These are phyloP conservation scores for Prorops nasuta DNA, from an alignment of 1,140 invertebrate genomes.

Conservation along the genomic window DNA sequence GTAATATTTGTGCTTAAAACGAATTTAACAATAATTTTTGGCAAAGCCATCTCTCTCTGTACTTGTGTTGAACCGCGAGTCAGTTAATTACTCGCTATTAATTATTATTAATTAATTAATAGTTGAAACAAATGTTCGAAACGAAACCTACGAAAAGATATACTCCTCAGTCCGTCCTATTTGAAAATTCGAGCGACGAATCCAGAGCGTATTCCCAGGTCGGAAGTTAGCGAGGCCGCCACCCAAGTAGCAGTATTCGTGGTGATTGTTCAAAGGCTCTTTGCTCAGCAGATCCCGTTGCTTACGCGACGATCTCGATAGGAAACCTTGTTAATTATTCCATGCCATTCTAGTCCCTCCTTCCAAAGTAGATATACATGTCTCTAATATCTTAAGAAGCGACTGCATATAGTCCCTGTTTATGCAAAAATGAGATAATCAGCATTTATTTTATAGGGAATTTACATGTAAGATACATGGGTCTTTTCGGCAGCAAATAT, in stretches of 20 bases:
- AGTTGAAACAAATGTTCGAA: too few species aligned
- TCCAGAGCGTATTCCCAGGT: neutral
- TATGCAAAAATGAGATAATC: too few species aligned
- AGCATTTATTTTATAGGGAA: too few species aligned
- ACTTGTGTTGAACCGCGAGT: too few species aligned
- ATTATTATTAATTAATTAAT: too few species aligned
- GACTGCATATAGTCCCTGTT: neutral
- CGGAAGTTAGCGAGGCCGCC: constrained; percentile 18
- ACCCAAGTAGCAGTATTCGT: constrained; percentile 43
- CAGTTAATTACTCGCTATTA: too few species aligned
- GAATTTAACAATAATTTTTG: too few species aligned
- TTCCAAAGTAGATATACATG: constrained; percentile 2
- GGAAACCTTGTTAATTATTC: constrained; percentile 37
- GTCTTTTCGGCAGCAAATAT: too few species aligned
- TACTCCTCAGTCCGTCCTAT: neutral
- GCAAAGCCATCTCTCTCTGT: too few species aligned
- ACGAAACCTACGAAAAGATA: too few species aligned
- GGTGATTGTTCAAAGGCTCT: constrained; percentile 33
- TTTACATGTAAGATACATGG: too few species aligned
- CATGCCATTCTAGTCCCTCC: constrained; percentile 12
- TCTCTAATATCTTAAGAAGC: neutral
- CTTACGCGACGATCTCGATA: constrained; percentile 12
- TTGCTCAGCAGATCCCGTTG: neutral
- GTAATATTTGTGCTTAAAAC: too few species aligned
- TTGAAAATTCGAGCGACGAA: constrained; percentile 6